phyloP scores from a whole-genome alignment of 2,113 vertebrate species.

The Rhagologus leucostigma region DNA sequence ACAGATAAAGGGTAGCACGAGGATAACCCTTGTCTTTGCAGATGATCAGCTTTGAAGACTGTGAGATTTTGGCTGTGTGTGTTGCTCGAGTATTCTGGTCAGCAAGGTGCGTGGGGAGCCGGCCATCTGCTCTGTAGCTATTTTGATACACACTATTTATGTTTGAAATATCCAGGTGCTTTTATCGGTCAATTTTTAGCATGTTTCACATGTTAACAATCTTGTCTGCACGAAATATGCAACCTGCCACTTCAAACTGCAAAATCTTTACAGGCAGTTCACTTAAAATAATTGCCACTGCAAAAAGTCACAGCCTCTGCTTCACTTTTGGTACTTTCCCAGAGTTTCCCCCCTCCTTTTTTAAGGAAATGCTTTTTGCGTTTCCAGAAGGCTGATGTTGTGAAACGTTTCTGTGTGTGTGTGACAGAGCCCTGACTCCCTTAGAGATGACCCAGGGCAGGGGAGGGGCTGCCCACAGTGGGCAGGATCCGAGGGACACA shows the following conservation, averaged over 20 bases:
- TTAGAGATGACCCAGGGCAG: not conserved
- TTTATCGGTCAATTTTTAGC: not conserved
- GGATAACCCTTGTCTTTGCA: not conserved
- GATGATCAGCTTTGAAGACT: not conserved
- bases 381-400: not conserved
- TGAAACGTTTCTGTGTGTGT: rapidly evolving
- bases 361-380: not conserved
- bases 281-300: not conserved
- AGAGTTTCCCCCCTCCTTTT: not conserved
- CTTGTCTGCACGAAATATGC: not conserved
- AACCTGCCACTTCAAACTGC: not conserved
- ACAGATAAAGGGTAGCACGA: not conserved
- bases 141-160: not conserved
- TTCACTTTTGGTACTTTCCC: not conserved
- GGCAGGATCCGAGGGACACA: not conserved
- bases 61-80: not conserved
- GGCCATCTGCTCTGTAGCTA: slow-evolving; percentile 53
- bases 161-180: slow-evolving; percentile 29
- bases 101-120: slow-evolving; percentile 33
- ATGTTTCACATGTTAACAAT: not conserved
- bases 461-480: rapidly evolving
- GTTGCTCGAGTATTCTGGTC: not conserved
- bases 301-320: not conserved
- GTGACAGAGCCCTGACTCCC: not conserved
- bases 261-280: not conserved